phyloP scores from a whole-genome alignment of 2,888 invertebrate species.

The Camptogramma bilineatum region DNA sequence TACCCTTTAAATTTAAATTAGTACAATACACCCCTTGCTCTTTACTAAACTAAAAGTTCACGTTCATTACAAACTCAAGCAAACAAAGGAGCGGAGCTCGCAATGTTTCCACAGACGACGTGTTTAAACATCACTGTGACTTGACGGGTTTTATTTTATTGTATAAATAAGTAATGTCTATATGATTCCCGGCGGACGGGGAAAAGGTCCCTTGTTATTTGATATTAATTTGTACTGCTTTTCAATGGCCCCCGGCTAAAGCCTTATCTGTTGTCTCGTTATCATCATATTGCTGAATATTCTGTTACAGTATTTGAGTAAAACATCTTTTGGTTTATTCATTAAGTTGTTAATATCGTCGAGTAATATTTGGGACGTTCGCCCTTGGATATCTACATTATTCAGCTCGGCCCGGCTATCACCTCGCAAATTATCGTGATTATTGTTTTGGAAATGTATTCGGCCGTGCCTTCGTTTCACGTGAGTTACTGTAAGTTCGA shows the following conservation, averaged over 20 bases:
- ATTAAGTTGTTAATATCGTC: conserved; percentile 44
- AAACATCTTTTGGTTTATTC: conserved; percentile 42
- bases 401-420: conserved; percentile 6
- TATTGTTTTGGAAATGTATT: conserved; percentile 21
- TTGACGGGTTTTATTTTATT: conserved; percentile 2
- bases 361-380: conserved; percentile 29
- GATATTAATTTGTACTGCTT: conserved; percentile 10
- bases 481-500: conserved; percentile 5
- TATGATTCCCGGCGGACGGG: neutral
- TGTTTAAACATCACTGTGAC: conserved; percentile 1
- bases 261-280: conserved; percentile 8
- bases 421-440: conserved; percentile 20
- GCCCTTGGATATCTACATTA: conserved; percentile 17
- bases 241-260: conserved; percentile 16
- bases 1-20: conserved; percentile 3
- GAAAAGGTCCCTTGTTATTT: conserved; percentile 4
- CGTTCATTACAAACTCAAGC: conserved; percentile 16
- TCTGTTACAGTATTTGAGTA: conserved; percentile 26
- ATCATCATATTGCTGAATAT: conserved; percentile 17
- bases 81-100: conserved; percentile 8
- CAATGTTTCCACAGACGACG: neutral
- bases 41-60: conserved; percentile 18
- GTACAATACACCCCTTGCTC: conserved; percentile 6
- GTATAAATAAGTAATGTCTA: neutral
- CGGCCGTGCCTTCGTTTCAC: conserved; percentile 10